Evolutionary conservation across 2,113 vertebrate genomes (phyloP), one percentile per base, ranked within the genome.

Genomic region (Alces alces): DNA sequence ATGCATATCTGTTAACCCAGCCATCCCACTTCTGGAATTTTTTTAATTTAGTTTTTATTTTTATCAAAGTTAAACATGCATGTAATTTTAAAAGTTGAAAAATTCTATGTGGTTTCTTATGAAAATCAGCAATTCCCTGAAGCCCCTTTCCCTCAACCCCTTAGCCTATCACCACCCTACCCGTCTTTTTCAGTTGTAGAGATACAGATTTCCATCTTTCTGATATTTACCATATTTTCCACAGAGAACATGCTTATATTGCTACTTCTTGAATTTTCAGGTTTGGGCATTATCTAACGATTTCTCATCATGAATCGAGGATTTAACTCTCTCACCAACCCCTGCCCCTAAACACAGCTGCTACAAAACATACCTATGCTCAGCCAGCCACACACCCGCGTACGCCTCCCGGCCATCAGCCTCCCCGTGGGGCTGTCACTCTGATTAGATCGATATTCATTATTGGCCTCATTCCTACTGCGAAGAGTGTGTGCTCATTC

Each of bases 1-100:
- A 1, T 6, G 43, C 28, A 3, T 25, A 21, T 90, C 70, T 16
- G 1, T 33, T 61, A 33, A 66, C 39, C 60, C 60, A 80, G 60
- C 73, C 50, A 3, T 30, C 47, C 58, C n/a, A 17, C 54, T 79
- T 86, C 73, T 79, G 52, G 45, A 85, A 88, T 70, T 82, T 82
- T 93, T 55, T 12, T 36, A 79, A 88, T 91, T 96, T 93, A 36
- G 30, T 45, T 91, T 92, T 94, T 47, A 86, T 64, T 89, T 96
- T 95, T 45, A 92, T 89, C 61, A 45, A 90, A 92, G 47, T 80
- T 96, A 76, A 70, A 55, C 47, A 33, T 84, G 60, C 60, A 87
- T 30, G 60, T 79, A 19, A 64, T 85, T 94, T 92, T 83, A 83
- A 88, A 94, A 57, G 57, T 57, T 47, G 52, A 60, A 90, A 86